phyloP scores from a whole-genome alignment of 37 sponge, comb jelly and placozoan genomes.

The Oscarella lobularis region DNA sequence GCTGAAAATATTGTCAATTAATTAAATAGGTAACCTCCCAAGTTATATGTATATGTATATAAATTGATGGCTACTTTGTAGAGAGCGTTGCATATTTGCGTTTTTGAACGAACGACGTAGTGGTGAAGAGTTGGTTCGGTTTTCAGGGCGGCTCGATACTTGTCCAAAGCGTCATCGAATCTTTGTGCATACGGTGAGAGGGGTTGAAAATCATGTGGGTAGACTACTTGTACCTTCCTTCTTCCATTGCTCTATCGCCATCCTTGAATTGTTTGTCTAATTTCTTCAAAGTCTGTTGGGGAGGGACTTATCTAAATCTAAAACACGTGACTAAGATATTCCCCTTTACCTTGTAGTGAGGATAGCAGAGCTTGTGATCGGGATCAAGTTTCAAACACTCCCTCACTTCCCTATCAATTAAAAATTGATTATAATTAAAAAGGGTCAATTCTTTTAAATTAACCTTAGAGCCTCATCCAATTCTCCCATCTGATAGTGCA shows the following conservation, averaged over 20 bases:
- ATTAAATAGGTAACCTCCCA: not conserved
- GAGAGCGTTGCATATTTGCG: constrained; percentile 46
- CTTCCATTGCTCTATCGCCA: constrained; percentile 40
- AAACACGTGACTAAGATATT: not conserved
- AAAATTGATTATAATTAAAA: not conserved
- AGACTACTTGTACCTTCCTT: constrained; percentile 56
- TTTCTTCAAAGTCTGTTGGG: constrained; percentile 93
- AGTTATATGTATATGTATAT: not conserved
- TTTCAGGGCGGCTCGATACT: constrained; percentile 36
- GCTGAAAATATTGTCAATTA: constrained; percentile 12
- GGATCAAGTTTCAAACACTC: constrained; percentile 94
- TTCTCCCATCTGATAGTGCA: constrained; percentile 80
- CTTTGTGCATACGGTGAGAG: constrained; percentile 18
- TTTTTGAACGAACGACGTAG: constrained; percentile 11
- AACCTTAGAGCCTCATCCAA: constrained; percentile 80
- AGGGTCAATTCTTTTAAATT: not conserved
- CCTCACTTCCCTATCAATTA: constrained; percentile 51
- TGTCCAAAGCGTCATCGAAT: constrained; percentile 51
- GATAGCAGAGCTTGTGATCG: constrained; percentile 73
- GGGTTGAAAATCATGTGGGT: too few species aligned
- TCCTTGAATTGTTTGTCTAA: constrained; percentile 56
- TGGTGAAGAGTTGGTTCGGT: constrained; percentile 24
- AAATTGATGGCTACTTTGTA: constrained; percentile 20
- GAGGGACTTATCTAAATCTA: too few species aligned
- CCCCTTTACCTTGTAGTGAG: constrained; percentile 73